Evolutionary conservation across 2,888 invertebrate species (phyloP), one percentile per base, ranked within the genome.

Genomic region (Melipona bicolor): DNA sequence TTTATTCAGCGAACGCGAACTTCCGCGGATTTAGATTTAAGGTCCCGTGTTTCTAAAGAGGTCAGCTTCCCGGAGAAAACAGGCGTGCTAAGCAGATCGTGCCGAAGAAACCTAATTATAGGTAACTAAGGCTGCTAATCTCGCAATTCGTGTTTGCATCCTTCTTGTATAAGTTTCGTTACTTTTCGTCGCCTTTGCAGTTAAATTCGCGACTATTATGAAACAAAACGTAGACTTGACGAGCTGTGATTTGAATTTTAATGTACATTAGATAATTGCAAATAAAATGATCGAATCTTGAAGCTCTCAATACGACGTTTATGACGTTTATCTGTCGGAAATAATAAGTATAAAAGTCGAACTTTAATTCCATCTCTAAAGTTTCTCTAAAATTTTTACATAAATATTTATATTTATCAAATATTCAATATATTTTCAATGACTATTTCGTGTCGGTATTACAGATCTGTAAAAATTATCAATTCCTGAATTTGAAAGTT

Each of bases 91-190:
- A 75, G 56, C 70, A 50, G 70, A 15, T 56, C 54, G 17, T 27
- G 43, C 15, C 56, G 36, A 50, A 50, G 70, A 64, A 64, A 69
- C 56, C 56, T 78, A 70, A 80, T 80, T 78, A 78, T 56, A 64
- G 70, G 56, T 70, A 43, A 56, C 36, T 27, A 32, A 50, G 24
- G 17, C 27, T 27, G 59, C 21, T 56, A 36, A 75, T 79, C 52
- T 75, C 49, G 27, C 59, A 75, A 79, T 79, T 36, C 50, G 21
- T 15, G 15, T 67, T 61, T 56, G 50, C 17, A 50, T 67, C 50
- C 6, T 27, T 36, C 59, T 78, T 67, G 11, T 21, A 13, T 15
- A 67, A 32, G 17, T 67, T 59, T 32, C 65, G 43, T 49, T 15
- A n/a, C 15, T 21, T 9, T 32, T 32, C 32, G 32, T 32, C 19